Evolutionary conservation across 2,888 invertebrate species (phyloP).

Genomic region (Mystacides longicornis): DNA sequence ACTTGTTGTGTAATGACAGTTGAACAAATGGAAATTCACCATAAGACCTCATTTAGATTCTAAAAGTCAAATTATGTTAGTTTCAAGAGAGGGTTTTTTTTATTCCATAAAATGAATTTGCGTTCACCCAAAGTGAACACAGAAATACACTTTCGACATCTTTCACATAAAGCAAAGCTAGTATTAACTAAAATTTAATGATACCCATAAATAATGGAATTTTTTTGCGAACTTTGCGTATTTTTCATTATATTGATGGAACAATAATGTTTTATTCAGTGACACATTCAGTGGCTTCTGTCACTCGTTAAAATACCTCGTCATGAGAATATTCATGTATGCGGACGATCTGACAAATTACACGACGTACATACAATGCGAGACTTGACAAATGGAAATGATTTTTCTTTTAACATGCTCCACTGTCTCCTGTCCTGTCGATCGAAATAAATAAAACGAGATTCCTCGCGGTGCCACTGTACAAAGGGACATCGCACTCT

Average conservation of each 20-base stretch:
- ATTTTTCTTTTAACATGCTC: not conserved
- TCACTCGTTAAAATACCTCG: not conserved
- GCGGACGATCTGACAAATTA: not conserved
- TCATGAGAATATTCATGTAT: not conserved
- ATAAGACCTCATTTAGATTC: no score
- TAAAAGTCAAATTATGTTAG: no score
- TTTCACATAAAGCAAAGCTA: not conserved
- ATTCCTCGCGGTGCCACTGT: not conserved
- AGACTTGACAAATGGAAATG: slow-evolving; percentile 1
- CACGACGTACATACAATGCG: not conserved
- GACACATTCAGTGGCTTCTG: no score
- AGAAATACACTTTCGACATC: not conserved
- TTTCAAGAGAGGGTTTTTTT: no score
- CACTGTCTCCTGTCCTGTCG: not conserved
- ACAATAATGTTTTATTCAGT: not conserved
- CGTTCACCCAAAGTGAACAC: no score
- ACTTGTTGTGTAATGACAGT: no score
- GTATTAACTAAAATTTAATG: not conserved
- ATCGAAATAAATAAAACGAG: not conserved
- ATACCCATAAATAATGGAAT: no score
- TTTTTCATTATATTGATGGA: no score
- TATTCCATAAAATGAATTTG: no score
- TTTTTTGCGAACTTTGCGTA: no score
- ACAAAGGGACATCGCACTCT: not conserved
- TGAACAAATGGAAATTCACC: no score